phyloP scores from a whole-genome alignment of 2,113 vertebrate genomes.

The Scopus umbretta region DNA sequence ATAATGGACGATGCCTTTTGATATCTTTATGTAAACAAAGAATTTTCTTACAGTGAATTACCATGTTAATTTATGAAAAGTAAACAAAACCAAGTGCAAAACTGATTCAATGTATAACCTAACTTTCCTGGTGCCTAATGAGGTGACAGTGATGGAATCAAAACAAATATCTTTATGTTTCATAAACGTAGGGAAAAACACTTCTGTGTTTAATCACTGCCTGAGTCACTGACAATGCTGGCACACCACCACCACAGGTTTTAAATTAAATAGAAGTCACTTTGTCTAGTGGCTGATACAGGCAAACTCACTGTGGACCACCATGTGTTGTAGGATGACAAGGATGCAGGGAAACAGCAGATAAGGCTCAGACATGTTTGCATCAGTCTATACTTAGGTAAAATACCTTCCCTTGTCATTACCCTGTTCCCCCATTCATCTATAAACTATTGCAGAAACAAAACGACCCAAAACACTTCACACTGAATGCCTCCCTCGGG shows the following conservation, averaged over 20 bases:
- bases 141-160: slow-evolving; percentile 53
- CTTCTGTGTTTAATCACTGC: slow-evolving; percentile 30
- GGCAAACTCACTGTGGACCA: slow-evolving; percentile 18
- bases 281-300: not conserved
- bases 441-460: not conserved
- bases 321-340: not conserved
- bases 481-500: not conserved
- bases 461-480: not conserved
- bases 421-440: not conserved
- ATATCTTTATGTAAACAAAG: slow-evolving; percentile 61
- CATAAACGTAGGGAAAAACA: slow-evolving; percentile 47
- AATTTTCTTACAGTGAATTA: slow-evolving; percentile 66
- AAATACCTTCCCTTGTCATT: not conserved
- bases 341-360: not conserved
- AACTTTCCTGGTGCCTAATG: slow-evolving; percentile 51
- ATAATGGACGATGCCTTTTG: slow-evolving; percentile 52
- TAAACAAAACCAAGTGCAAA: slow-evolving; percentile 61
- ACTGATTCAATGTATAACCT: slow-evolving; percentile 39
- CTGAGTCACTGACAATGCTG: slow-evolving; percentile 15
- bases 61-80: slow-evolving; percentile 56
- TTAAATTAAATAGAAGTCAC: slow-evolving; percentile 24
- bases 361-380: not conserved
- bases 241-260: not conserved
- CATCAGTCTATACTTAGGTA: not conserved
- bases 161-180: slow-evolving; percentile 60